phyloP scores from a whole-genome alignment of 2,113 vertebrate species.

The Phylloscopus trochilus region DNA sequence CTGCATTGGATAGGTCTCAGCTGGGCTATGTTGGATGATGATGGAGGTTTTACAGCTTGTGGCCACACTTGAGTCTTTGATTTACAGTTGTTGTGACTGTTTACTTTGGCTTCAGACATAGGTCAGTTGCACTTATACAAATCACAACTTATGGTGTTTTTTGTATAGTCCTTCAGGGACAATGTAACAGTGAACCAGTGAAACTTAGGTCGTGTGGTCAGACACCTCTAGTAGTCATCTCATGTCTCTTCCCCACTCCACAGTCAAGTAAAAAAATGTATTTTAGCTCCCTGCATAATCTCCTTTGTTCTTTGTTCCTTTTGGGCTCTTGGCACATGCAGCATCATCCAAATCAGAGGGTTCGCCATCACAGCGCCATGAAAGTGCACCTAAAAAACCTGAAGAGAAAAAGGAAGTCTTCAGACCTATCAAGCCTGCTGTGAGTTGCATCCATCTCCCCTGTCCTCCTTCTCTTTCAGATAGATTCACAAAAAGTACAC shows the following conservation, averaged over 20 bases:
- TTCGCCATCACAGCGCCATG: conserved; percentile 87
- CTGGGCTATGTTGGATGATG: background rate
- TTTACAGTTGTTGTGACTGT: background rate
- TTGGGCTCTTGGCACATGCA: conserved; percentile 47
- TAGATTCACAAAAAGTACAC: background rate
- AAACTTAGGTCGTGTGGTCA: background rate
- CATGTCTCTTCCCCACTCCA: background rate
- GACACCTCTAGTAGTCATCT: background rate
- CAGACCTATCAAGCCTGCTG: conserved; percentile 85
- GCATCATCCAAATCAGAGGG: conserved; percentile 96
- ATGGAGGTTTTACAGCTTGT: background rate
- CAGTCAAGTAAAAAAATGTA: background rate
- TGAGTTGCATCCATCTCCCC: conserved; percentile 70
- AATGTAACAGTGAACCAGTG: background rate
- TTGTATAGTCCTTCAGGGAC: background rate
- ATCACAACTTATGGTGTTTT: background rate
- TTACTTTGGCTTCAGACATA: background rate
- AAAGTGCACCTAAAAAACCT: conserved; percentile 85
- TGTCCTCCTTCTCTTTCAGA: background rate
- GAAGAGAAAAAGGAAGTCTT: conserved; percentile 91
- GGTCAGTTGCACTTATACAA: background rate
- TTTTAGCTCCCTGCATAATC: background rate
- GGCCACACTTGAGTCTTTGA: background rate
- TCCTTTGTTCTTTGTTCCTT: conserved; percentile 20
- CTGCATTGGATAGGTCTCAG: background rate